Base-by-base conservation (phyloP, 2,888 invertebrate genomes). In the Amphipyra tragopoginis region DNA sequence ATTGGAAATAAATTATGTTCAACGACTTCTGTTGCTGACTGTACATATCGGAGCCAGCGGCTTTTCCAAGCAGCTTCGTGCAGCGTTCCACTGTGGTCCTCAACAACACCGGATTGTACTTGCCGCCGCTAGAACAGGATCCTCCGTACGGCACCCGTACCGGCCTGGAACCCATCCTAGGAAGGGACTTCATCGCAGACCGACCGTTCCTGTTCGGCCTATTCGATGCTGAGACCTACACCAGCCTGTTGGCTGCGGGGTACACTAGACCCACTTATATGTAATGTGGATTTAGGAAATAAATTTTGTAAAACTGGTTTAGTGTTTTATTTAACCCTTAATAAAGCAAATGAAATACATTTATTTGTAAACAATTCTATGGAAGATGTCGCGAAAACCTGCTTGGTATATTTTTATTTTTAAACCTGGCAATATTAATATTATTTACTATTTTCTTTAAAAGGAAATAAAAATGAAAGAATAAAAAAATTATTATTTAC, bases 41-140 rank as follows among this genome's bases (percentile, higher is more conserved):
- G 39, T n/a, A 39, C 39, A 39, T 39, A 39, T 39, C 39, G 6
- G 39, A 39, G 6, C 39, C 39, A 13, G 13, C 39, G 13, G 39
- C 39, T 0, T 5, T 71, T 3, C 81, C 81, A 0, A 73, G 72
- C 36, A 72, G 69, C 14, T 77, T 66, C 52, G 13, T 79, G 2
- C 81, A 83, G 3, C 70, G 77, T 1, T 74, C 69, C 0, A 75
- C 79, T 0, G 29, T 80, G 0, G 64, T 64, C 0, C 10, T 82
- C 0, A 60, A 75, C 44, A 72, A 65, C 11, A 29, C 53, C 0
- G 80, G 79, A 0, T 6, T 79, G 5, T 5, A 13, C 0, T 42
- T 63, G 0, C 5, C 71, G 0, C 36, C 63, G 5, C 29, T 44
- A 14, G 67, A 63, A 40, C 38, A 42, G 3, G 36, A 33, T 2